phyloP scores from a whole-genome alignment of 2,888 invertebrate species.

The Eristalis intricaria region DNA sequence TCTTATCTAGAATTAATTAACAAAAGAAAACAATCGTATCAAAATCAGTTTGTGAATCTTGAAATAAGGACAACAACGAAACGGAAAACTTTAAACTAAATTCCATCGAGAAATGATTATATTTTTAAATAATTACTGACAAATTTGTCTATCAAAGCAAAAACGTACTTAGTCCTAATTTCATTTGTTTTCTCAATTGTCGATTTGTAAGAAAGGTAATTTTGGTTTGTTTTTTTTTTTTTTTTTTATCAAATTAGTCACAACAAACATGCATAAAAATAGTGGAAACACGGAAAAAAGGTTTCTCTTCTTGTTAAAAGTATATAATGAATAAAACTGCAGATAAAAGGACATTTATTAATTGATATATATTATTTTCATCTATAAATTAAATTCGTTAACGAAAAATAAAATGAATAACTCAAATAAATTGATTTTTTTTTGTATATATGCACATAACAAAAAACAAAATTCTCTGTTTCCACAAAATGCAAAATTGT shows the following conservation, averaged over 20 bases:
- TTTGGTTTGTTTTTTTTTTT: background rate
- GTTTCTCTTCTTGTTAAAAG: background rate
- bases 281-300: constrained; percentile 36
- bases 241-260: constrained; percentile 29
- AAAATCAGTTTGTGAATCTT: constrained; percentile 4
- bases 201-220: constrained; percentile 12
- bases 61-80: constrained; percentile 4
- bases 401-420: constrained; percentile 10
- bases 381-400: background rate
- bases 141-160: constrained; percentile 11
- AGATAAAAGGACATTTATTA: constrained; percentile 28
- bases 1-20: constrained; percentile 18
- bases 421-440: background rate
- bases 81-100: background rate
- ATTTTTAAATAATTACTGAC: constrained; percentile 6
- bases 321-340: constrained; percentile 24
- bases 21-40: constrained; percentile 12
- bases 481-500: constrained; percentile 52
- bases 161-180: background rate
- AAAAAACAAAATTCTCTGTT: constrained; percentile 54
- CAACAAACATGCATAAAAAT: constrained; percentile 60
- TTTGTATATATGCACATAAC: constrained; percentile 33
- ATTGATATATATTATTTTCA: background rate
- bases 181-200: background rate
- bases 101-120: constrained; percentile 5